Evolutionary conservation across 2,888 invertebrate species (phyloP).

Genomic region (Calliopum simillimum): DNA sequence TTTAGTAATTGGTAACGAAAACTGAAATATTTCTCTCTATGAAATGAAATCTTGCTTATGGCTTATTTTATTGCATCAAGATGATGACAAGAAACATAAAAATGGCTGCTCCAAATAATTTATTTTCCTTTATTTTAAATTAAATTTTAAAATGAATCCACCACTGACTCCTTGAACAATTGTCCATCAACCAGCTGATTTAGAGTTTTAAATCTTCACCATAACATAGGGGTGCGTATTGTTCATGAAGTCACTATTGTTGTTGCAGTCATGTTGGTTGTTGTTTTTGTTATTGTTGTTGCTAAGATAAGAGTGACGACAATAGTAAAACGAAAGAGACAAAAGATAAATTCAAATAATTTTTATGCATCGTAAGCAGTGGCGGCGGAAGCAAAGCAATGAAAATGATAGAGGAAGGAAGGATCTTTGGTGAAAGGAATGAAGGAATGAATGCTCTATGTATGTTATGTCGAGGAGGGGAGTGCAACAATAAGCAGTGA

Average conservation of each 20-base stretch:
- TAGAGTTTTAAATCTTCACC: not conserved
- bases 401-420: too few relatives aligned
- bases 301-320: constrained; percentile 5
- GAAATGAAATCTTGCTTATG: too few relatives aligned
- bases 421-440: too few relatives aligned
- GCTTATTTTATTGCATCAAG: too few relatives aligned
- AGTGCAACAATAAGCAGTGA: not conserved
- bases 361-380: not conserved
- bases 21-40: too few relatives aligned
- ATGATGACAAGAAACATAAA: not conserved
- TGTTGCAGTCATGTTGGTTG: not conserved
- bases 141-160: constrained; percentile 38
- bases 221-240: not conserved
- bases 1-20: too few relatives aligned
- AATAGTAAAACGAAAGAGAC: constrained; percentile 16
- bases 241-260: not conserved
- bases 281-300: constrained; percentile 11
- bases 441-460: too few relatives aligned
- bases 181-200: constrained; percentile 28
- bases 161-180: constrained; percentile 39
- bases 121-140: constrained; percentile 28
- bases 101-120: constrained; percentile 10
- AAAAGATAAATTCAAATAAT: not conserved
- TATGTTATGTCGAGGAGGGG: not conserved
- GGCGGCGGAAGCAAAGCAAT: not conserved